Percentiles rank a stretch among this genome's conserved stretches.
phyloP scores from a whole-genome alignment of 2,113 vertebrate species.

The Dissostichus mawsoni region DNA sequence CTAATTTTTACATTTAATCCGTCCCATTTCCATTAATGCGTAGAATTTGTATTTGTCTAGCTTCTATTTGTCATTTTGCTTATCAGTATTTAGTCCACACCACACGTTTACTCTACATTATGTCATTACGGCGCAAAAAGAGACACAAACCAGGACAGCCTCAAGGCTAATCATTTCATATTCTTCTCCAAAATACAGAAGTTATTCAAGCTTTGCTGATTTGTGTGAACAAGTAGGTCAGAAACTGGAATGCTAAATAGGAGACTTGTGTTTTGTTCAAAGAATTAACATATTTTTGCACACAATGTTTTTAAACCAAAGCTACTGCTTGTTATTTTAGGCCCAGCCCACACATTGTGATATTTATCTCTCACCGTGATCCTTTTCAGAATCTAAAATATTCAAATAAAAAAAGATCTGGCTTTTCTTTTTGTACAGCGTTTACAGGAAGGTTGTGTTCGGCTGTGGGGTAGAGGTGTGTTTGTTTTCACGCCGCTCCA shows the following conservation, averaged over 20 bases:
- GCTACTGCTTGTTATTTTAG: constrained; percentile 50
- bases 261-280: constrained; percentile 39
- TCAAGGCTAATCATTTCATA: constrained; percentile 47
- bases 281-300: constrained; percentile 63
- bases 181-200: constrained; percentile 41
- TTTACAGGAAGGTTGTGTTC: constrained; percentile 67
- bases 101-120: constrained; percentile 17
- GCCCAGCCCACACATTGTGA: constrained; percentile 53
- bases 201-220: constrained; percentile 51
- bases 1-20: constrained; percentile 1
- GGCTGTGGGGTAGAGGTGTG: constrained; percentile 66
- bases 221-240: constrained; percentile 62
- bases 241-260: constrained; percentile 51
- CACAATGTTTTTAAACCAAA: constrained; percentile 61
- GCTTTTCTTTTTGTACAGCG: constrained; percentile 13
- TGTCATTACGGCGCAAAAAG: constrained; percentile 26
- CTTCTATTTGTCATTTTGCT: constrained; percentile 23
- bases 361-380: constrained; percentile 37
- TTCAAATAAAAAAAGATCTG: constrained; percentile 42
- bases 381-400: constrained; percentile 52
- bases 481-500: constrained; percentile 79
- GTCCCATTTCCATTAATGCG: constrained; percentile 3
- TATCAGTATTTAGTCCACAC: constrained; percentile 18
- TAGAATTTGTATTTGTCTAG: not conserved
- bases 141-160: constrained; percentile 43